phyloP scores from a whole-genome alignment of 2,113 vertebrate genomes.

The Proterorhinus semilunaris region DNA sequence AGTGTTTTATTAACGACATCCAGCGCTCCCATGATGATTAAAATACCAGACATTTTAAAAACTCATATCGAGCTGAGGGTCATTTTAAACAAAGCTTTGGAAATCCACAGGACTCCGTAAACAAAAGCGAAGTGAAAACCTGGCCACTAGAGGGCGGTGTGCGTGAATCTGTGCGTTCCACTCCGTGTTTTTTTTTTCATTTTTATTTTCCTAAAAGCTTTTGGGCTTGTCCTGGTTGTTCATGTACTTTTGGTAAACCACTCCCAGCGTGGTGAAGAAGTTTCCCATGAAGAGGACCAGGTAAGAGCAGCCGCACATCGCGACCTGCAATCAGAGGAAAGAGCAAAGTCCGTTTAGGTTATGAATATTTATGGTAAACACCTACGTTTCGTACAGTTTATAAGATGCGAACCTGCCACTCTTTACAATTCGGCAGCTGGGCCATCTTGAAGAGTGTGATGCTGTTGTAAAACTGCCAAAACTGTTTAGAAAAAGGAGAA shows the following conservation, averaged over 20 bases:
- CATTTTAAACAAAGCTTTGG: background rate
- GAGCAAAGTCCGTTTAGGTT: background rate
- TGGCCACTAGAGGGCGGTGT: background rate
- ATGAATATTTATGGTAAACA: background rate
- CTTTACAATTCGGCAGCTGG: slow-evolving; percentile 88
- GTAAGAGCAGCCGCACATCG: slow-evolving; percentile 91
- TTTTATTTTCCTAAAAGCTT: slow-evolving; percentile 36
- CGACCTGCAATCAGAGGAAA: slow-evolving; percentile 76
- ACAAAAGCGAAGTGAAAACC: background rate
- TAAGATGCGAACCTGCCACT: slow-evolving; percentile 88
- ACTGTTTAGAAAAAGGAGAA: slow-evolving; percentile 69
- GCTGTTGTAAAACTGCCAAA: slow-evolving; percentile 94
- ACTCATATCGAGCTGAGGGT: background rate
- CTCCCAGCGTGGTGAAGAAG: slow-evolving; percentile 90
- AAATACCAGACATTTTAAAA: background rate
- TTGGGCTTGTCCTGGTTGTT: slow-evolving; percentile 81
- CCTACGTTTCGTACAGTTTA: background rate
- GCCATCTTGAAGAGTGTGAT: slow-evolving; percentile 88
- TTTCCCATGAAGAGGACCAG: slow-evolving; percentile 92
- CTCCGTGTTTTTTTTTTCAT: slow-evolving; percentile 3
- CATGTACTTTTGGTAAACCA: slow-evolving; percentile 92
- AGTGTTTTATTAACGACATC: slow-evolving; percentile 1
- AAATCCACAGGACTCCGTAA: slow-evolving; percentile 9
- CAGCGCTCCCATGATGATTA: background rate
- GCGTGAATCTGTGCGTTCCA: background rate